Percentiles rank a stretch among this genome's conserved stretches.
Evolutionary conservation across 2,113 vertebrate species (phyloP).

Genomic region (Oreochromis niloticus): DNA sequence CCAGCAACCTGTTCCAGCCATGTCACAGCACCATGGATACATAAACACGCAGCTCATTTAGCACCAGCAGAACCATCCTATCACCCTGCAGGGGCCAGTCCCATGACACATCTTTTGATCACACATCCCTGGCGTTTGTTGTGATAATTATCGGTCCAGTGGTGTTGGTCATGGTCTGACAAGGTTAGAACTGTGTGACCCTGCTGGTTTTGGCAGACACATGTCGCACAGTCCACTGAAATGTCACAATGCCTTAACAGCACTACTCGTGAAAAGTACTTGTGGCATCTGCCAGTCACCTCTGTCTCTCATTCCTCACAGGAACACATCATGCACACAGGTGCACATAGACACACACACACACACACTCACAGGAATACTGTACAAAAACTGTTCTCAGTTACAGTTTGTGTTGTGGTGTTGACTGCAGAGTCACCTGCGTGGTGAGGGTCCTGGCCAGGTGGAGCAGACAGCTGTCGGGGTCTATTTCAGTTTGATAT

Average conservation of each 20-base stretch:
- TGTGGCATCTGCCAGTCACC: slow-evolving; percentile 10
- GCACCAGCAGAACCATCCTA: not conserved
- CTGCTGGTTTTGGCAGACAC: slow-evolving; percentile 16
- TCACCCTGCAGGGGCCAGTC: not conserved
- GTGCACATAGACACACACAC: not conserved
- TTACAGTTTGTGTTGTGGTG: slow-evolving; percentile 2
- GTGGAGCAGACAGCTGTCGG: slow-evolving; percentile 53
- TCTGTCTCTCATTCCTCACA: not conserved
- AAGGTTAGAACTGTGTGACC: slow-evolving; percentile 28
- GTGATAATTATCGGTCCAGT: not conserved
- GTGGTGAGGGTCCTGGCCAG: slow-evolving; percentile 24
- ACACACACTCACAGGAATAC: not conserved
- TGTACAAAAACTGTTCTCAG: not conserved
- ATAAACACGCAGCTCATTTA: not conserved
- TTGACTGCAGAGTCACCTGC: slow-evolving; percentile 56
- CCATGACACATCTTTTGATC: slow-evolving; percentile 10
- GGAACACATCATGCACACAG: not conserved
- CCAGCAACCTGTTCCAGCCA: not conserved
- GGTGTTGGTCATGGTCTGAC: not conserved
- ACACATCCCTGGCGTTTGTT: not conserved
- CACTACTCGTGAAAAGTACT: slow-evolving; percentile 26
- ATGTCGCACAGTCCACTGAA: not conserved
- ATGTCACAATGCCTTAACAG: slow-evolving; percentile 39
- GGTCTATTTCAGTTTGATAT: slow-evolving; percentile 58
- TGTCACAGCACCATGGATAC: not conserved